These are phyloP conservation scores for Hermaeophaga mercurialis DNA, from an alignment of 2,888 invertebrate genomes.

Conservation along the genomic window DNA sequence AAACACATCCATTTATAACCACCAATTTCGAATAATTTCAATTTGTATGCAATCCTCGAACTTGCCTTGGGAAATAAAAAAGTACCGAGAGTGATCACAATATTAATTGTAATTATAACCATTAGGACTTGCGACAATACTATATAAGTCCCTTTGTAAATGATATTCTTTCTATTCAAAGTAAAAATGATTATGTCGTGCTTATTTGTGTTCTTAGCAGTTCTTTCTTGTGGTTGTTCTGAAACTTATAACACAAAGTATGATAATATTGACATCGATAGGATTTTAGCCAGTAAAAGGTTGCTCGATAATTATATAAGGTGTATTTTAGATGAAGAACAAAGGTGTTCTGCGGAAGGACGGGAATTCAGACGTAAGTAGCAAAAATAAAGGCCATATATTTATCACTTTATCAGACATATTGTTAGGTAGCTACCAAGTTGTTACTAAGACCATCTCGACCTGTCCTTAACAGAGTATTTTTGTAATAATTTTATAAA, in stretches of 20 bases:
- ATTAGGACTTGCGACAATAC: neutral
- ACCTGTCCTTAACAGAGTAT: no score
- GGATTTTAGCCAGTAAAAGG: constrained; percentile 67
- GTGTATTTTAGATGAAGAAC: constrained; percentile 67
- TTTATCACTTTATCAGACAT: no score
- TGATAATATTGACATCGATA: constrained; percentile 64
- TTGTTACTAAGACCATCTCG: no score
- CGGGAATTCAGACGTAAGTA: constrained; percentile 61
- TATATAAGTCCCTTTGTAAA: neutral
- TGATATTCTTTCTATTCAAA: neutral
- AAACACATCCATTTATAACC: no score
- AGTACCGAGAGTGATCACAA: neutral
- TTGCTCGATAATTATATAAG: constrained; percentile 69
- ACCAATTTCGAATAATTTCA: no score
- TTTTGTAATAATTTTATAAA: no score
- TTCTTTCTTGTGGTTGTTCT: constrained; percentile 15
- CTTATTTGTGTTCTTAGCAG: constrained; percentile 19
- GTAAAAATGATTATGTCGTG: neutral
- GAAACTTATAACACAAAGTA: constrained; percentile 39
- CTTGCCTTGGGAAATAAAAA: neutral
- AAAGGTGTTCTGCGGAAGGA: constrained; percentile 68
- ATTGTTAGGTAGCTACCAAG: no score
- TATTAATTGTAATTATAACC: neutral
- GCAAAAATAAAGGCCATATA: no score
- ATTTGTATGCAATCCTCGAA: neutral